A percentile compares a stretch with the other conserved stretches of the same genome.
phyloP scores from a whole-genome alignment of 2,797 vertebrate species.

The Tadarida brasiliensis region DNA sequence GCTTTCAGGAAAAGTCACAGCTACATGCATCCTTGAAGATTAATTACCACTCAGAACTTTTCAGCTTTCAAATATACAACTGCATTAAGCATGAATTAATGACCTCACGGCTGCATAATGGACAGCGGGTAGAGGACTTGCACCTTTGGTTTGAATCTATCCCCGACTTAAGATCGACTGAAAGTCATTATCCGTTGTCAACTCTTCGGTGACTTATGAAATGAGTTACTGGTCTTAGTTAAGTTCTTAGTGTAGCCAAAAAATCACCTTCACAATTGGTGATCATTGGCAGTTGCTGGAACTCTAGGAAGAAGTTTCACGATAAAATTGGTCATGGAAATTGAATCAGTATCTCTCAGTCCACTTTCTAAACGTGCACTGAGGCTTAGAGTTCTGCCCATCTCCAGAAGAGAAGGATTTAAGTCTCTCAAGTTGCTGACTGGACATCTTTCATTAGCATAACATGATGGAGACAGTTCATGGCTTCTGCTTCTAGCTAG shows the following conservation, averaged over 20 bases:
- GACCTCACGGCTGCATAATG: background rate
- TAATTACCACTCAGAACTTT: constrained; percentile 60
- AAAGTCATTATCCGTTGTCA: constrained; percentile 77
- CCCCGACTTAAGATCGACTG: constrained; percentile 27
- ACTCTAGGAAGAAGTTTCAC: background rate
- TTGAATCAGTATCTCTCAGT: background rate
- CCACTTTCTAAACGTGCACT: background rate
- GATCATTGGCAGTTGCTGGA: background rate
- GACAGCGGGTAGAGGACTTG: constrained; percentile 41
- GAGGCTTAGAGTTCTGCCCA: background rate
- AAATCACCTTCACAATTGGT: constrained; percentile 46
- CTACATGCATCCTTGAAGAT: constrained; percentile 68
- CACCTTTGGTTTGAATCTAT: constrained; percentile 65
- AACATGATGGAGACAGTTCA: background rate
- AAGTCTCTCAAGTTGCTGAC: background rate
- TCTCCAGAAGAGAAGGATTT: background rate
- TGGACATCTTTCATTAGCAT: constrained; percentile 23
- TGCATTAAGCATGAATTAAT: constrained; percentile 64
- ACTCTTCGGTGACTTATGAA: constrained; percentile 59
- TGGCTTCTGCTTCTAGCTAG: background rate
- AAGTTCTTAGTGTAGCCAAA: constrained; percentile 3
- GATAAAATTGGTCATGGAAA: constrained; percentile 53
- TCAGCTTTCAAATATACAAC: constrained; percentile 57
- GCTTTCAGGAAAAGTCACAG: constrained; percentile 58
- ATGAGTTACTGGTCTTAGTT: constrained; percentile 67